Conservation (phyloP, 1,140 invertebrate genomes). For the Cydia fagiglandana region DNA sequence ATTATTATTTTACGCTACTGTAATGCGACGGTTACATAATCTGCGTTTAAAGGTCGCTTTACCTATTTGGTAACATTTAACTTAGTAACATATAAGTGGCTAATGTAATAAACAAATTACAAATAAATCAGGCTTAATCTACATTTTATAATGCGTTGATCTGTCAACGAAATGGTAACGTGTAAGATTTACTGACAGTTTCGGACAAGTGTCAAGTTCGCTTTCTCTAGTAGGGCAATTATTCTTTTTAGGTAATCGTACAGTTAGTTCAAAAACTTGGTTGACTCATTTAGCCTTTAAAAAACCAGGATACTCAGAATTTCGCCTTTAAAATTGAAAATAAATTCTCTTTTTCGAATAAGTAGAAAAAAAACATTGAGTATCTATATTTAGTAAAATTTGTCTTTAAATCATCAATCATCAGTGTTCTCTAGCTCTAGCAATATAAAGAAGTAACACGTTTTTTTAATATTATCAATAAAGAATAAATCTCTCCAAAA, state of each 20-base stretch:
- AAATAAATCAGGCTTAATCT: not conserved
- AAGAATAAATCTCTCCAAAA: too few species aligned
- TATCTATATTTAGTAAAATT: too few species aligned
- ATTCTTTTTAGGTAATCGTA: constrained; percentile 7
- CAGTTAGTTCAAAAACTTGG: not conserved
- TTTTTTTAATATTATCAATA: too few species aligned
- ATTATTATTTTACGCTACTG: too few species aligned
- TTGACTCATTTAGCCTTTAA: not conserved
- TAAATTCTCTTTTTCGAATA: too few species aligned
- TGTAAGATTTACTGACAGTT: constrained; percentile 1
- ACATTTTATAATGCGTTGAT: not conserved
- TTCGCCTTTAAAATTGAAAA: too few species aligned
- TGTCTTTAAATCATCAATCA: too few species aligned
- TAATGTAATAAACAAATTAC: not conserved
- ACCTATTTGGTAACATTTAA: not conserved
- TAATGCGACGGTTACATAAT: not conserved
- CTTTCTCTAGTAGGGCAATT: constrained; percentile 12
- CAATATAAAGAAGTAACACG: too few species aligned
- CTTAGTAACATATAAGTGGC: not conserved
- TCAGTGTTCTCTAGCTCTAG: too few species aligned
- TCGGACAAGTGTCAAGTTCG: not conserved
- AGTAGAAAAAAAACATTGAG: too few species aligned
- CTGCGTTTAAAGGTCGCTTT: not conserved
- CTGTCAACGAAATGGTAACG: constrained; percentile 3
- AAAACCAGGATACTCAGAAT: not conserved